Evolutionary conservation across 2,797 vertebrate species (phyloP).

Genomic region (Falco rusticolus): DNA sequence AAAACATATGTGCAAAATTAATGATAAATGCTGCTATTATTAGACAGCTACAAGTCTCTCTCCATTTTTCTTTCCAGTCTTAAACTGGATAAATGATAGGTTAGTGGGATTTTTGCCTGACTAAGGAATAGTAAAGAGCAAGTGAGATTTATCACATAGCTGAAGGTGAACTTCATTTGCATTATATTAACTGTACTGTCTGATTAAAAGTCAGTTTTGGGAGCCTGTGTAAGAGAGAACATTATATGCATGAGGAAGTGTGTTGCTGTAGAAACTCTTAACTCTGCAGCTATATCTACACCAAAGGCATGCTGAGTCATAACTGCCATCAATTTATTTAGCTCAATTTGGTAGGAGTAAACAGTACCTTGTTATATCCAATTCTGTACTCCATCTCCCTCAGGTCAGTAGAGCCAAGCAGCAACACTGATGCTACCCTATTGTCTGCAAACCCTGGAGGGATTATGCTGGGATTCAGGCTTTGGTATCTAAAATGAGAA

Average conservation of each 20-base stretch:
- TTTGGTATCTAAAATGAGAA: slow-evolving; percentile 72
- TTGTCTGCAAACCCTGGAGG: slow-evolving; percentile 79
- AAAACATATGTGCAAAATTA: slow-evolving; percentile 21
- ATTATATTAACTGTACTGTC: slow-evolving; percentile 32
- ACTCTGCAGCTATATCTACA: slow-evolving; percentile 22
- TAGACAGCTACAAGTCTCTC: slow-evolving; percentile 18
- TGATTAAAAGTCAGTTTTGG: slow-evolving; percentile 53
- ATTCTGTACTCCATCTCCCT: slow-evolving; percentile 75
- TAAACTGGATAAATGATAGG: slow-evolving; percentile 38
- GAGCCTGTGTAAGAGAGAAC: neutral
- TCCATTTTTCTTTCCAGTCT: slow-evolving; percentile 6
- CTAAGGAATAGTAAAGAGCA: slow-evolving; percentile 48
- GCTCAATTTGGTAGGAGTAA: neutral
- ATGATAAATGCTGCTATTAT: neutral
- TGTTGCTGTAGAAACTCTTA: slow-evolving; percentile 66
- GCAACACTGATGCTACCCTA: slow-evolving; percentile 77
- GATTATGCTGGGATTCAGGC: slow-evolving; percentile 79
- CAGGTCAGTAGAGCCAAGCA: slow-evolving; percentile 67
- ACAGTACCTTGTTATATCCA: slow-evolving; percentile 72
- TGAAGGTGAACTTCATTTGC: slow-evolving; percentile 40
- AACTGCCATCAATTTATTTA: slow-evolving; percentile 25
- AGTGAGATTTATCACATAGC: slow-evolving; percentile 11
- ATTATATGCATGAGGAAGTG: slow-evolving; percentile 21
- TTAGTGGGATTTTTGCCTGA: slow-evolving; percentile 38
- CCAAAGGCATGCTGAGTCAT: slow-evolving; percentile 51